A percentile compares a stretch with the other conserved stretches of the same genome.
These are phyloP conservation scores for Micromesistius poutassou DNA, from an alignment of 2,797 vertebrate species.

Conservation along the genomic window DNA sequence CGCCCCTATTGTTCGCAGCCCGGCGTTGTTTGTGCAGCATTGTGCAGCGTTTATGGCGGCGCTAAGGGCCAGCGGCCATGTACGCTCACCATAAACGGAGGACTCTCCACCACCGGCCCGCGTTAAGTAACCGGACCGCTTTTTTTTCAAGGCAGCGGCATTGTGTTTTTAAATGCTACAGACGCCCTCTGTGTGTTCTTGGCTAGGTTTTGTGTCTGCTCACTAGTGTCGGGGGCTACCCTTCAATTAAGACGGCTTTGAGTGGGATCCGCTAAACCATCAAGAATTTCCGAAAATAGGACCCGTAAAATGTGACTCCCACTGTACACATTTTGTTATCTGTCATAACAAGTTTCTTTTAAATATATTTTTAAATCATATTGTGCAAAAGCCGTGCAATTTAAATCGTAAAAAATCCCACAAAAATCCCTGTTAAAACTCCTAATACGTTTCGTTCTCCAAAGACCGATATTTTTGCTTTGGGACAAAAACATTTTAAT, in stretches of 20 bases:
- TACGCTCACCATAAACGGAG: slow-evolving; percentile 67
- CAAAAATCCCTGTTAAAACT: background rate
- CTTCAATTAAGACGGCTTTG: slow-evolving; percentile 73
- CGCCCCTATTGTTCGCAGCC: slow-evolving; percentile 65
- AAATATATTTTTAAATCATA: slow-evolving; percentile 34
- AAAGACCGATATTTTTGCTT: background rate
- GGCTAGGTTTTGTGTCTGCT: slow-evolving; percentile 67
- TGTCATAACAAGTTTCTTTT: slow-evolving; percentile 50
- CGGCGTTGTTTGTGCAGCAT: slow-evolving; percentile 62
- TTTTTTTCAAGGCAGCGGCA: slow-evolving; percentile 54
- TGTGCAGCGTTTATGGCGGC: slow-evolving; percentile 37
- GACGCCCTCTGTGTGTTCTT: slow-evolving; percentile 55
- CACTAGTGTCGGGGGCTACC: slow-evolving; percentile 60
- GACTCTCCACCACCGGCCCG: slow-evolving; percentile 55
- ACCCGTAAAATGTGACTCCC: background rate
- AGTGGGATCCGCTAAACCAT: slow-evolving; percentile 69
- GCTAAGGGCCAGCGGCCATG: slow-evolving; percentile 55
- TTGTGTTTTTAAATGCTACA: slow-evolving; percentile 68
- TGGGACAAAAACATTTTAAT: background rate
- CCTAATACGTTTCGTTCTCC: background rate
- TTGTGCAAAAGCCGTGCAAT: background rate
- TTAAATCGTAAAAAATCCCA: background rate
- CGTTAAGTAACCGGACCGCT: slow-evolving; percentile 50
- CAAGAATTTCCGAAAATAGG: slow-evolving; percentile 47
- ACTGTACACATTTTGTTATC: slow-evolving; percentile 8